phyloP scores from a whole-genome alignment of 30 jellyfish, hydroid and myxozoan species.

The Calvadosia cruxmelitensis region DNA sequence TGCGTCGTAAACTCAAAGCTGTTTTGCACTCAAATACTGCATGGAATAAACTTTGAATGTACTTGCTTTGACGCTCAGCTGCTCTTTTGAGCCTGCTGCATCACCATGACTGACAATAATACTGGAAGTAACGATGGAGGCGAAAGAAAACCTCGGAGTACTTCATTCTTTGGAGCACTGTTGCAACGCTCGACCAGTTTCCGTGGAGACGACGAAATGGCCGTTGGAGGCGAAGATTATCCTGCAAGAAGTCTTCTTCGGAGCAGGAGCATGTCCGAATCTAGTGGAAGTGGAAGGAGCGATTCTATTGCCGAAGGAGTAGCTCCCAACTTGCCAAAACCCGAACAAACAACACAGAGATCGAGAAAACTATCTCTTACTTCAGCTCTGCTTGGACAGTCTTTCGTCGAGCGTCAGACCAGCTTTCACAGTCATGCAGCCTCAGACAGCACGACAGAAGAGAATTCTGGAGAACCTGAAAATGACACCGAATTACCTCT shows the following conservation, averaged over 20 bases:
- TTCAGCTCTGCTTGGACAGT: background rate
- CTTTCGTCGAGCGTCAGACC: background rate
- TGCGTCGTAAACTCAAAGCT: too few relatives aligned
- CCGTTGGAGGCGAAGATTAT: background rate
- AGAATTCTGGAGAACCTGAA: background rate
- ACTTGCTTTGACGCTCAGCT: too few relatives aligned
- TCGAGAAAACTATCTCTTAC: background rate
- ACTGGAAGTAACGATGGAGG: too few relatives aligned
- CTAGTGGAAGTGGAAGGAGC: background rate
- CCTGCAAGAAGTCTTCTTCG: background rate
- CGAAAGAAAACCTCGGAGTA: background rate
- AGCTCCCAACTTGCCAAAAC: background rate
- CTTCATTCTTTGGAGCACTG: background rate
- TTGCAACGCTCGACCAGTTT: background rate
- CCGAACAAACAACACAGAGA: background rate
- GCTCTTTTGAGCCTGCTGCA: too few relatives aligned
- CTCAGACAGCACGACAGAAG: background rate
- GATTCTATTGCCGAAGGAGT: background rate
- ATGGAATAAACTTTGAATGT: too few relatives aligned
- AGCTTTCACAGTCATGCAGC: background rate
- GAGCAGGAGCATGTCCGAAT: background rate
- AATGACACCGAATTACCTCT: background rate
- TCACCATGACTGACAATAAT: too few relatives aligned
- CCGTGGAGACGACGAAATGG: constrained; percentile 1
- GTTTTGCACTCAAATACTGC: too few relatives aligned